phyloP scores from a whole-genome alignment of 2,113 vertebrate genomes.

The Illadopsis cleaveri region DNA sequence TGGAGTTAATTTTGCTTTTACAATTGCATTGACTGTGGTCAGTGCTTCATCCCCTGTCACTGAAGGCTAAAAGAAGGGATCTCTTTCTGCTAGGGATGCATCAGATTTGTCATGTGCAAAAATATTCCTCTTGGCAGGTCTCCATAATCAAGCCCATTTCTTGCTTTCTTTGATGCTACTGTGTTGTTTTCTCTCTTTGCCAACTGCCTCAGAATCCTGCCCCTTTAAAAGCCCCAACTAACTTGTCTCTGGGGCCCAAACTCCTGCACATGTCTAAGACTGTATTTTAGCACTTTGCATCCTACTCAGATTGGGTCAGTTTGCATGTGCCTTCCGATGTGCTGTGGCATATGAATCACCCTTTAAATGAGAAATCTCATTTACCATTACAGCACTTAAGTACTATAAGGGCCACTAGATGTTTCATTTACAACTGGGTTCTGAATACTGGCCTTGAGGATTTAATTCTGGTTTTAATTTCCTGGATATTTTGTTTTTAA shows the following conservation, averaged over 20 bases:
- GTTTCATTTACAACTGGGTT: not conserved
- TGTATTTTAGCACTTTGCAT: not conserved
- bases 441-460: not conserved
- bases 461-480: conserved; percentile 44
- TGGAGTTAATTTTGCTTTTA: conserved; percentile 39
- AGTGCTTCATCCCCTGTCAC: not conserved
- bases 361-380: not conserved
- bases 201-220: not conserved
- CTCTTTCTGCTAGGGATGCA: not conserved
- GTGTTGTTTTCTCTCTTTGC: not conserved
- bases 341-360: not conserved
- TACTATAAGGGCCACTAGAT: not conserved
- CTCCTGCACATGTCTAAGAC: not conserved
- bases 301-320: not conserved
- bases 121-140: not conserved
- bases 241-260: not conserved
- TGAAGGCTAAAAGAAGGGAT: not conserved
- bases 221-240: not conserved
- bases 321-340: not conserved
- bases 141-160: not conserved
- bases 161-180: not conserved
- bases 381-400: not conserved
- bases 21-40: not conserved
- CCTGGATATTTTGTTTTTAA: conserved; percentile 3
- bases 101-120: not conserved